Base-by-base conservation (phyloP, 2,888 invertebrate species). In the Asteroscopus sphinx region DNA sequence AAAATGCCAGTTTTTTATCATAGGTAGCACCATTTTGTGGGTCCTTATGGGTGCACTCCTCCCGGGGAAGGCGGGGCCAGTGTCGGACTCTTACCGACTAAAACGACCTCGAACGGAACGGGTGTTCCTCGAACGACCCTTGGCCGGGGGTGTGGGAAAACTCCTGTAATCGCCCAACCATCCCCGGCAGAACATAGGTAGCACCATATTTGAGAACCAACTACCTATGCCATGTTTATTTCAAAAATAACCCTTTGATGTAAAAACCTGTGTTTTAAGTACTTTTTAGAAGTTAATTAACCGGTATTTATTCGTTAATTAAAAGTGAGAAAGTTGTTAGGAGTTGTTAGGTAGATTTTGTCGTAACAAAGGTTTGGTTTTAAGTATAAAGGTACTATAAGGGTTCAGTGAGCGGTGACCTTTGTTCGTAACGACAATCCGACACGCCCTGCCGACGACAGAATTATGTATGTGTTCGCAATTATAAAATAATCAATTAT, bases 271-370 rank as follows among this genome's bases (percentile, higher is more conserved):
- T 66, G n/a, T 64, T 48, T 40, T 54, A 68, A 64, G 65, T 68
- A 56, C 64, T 46, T 41, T 65, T 68, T 52, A 48, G 55, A 59
- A 63, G 61, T 68, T 74, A 77, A 79, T 71, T 77, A 77, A 61
- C 66, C 58, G 58, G 72, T 69, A 59, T 57, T 73, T 57, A 60
- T 73, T 68, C 54, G 59, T 71, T 82, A 76, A 78, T 82, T 80
- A 80, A 76, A 76, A 76, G 60, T 40, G 52, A 66, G 64, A 53
- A 59, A 62, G 68, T 75, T 76, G 76, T 79, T 70, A 54, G 51
- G 42, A 69, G 68, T 77, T 80, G 68, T 71, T 62, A 58, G 49
- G 51, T 68, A 66, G 68, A 70, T 76, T 73, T 53, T 57, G 68
- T 39, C 12, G 55, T 59, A 41, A 73, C 68, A 65, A 77, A 72